Evolutionary conservation across 2,797 vertebrate genomes (phyloP), one percentile per base, ranked within the genome.

Genomic region (Manis pentadactyla): DNA sequence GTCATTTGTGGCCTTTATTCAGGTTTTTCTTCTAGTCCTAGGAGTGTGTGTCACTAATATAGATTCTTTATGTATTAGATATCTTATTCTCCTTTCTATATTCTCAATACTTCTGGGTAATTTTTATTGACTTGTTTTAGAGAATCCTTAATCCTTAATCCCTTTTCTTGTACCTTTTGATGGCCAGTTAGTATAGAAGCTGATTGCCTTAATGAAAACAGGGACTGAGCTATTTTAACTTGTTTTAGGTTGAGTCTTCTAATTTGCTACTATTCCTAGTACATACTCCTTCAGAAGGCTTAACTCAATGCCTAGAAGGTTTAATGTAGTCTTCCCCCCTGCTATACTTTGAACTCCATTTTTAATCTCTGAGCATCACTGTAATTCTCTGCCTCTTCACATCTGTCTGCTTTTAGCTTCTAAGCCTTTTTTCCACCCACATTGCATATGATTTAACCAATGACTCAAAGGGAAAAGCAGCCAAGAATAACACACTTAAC

Each of bases 341-440:
- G 37, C 31, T 66, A 53, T 55, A 84, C 59, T 51, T 83, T 78
- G 17, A 78, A 61, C 42, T 90, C 27, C n/a, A 63, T 78, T 95
- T 73, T 55, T 39, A 64, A 82, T 90, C 34, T 92, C 77, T 69
- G 55, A 66, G 77, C 19, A 57, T 21, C 12, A 18, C 29, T 82
- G 14, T 49, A 37, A 78, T 85, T 82, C 89, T 90, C n/a, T 82
- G 85, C 74, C 57, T 68, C 46, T 95, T 64, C 9, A 31, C 64
- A 90, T n/a, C 71, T 86, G 90, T 73, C 69, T 90, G 95, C 84
- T 93, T 81, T 69, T 49, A 69, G 71, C 34, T 94, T 66, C 74
- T 75, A 21, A 57, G 11, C 27, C 66, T 87, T 46, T 46, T 46
- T 96, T 71, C 89, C 51, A 42, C 57, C 66, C 63, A 81, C 61